Evolutionary conservation across 1,140 invertebrate species (phyloP), one percentile per base, ranked within the genome.

Genomic region (Hermetia illucens): DNA sequence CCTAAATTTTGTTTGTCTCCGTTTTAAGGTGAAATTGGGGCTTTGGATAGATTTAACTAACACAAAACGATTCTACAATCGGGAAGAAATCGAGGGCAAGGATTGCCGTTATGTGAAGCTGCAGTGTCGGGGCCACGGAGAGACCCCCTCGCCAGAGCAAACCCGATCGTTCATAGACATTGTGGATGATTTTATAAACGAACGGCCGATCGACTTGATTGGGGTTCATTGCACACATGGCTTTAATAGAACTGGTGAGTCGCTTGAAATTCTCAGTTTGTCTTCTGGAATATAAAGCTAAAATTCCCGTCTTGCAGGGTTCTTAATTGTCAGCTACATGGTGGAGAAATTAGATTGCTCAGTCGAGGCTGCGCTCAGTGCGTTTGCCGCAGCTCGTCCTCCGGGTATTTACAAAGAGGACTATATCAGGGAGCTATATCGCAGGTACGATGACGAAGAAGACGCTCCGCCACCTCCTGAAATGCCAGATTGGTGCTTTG

Each of bases 201-300:
- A 87, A 47, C 64, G 82, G 60, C 87, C 88, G 3, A 57, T 85
- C 40, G 73, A 89, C 48, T 64, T 79, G 13, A 82, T 94, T 44
- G 89, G 78, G 32, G 82, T 99, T 21, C 96, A 99, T 60, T 99
- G 95, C 55, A 99, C 95, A 1, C 95, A 99, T 69, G 96, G 95
- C 0, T 99, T 98, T 54, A 99, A 99, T 62, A 70, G 96, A 48
- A 97, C 92, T 18, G 41, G 39, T 34, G 13, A 3, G 19, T 24
- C 5, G 13, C 21, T 38, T 5, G 6, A 15, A 21, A 5, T 10
- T 34, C 4, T 19, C 12, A 4, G 13, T 27, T 17, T 16, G 4
- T 34, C 12, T 34, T 34, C 16, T 34, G 4, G 3, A 17, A 17
- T 34, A 18, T 34, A 25, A 25, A 8, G 6, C n/a, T 25, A 8